Conservation (phyloP, 2,888 invertebrate species). For the Ornithoptera alexandrae region DNA sequence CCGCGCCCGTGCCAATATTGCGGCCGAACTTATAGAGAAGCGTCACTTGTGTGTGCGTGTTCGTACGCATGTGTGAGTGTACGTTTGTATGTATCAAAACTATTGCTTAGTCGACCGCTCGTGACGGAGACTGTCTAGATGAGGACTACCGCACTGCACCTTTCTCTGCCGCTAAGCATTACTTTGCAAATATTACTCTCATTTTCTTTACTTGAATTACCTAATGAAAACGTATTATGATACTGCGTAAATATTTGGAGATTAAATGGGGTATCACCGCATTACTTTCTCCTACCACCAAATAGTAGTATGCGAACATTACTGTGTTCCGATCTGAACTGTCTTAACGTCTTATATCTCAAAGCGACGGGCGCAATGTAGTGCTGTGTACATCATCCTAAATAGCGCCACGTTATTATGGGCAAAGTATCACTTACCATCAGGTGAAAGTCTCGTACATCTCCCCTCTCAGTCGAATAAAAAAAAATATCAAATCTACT, state of each 20-base stretch:
- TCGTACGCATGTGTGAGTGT: conserved; percentile 10
- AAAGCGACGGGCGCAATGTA: neutral
- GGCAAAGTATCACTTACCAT: no score
- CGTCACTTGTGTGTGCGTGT: neutral
- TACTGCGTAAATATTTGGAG: no score
- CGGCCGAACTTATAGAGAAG: conserved; percentile 35
- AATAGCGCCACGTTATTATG: no score
- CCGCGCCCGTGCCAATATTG: conserved; percentile 60
- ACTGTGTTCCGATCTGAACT: no score
- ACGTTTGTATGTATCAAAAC: conserved; percentile 1
- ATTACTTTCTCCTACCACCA: neutral
- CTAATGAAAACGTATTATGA: no score
- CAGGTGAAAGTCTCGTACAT: no score
- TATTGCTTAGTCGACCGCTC: neutral
- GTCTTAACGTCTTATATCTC: neutral
- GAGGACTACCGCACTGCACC: no score
- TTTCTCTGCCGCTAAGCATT: no score
- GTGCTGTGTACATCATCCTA: no score
- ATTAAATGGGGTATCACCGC: neutral
- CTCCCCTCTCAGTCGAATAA: no score
- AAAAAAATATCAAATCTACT: neutral
- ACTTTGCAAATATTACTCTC: no score
- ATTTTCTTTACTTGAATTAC: no score
- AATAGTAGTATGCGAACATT: neutral
- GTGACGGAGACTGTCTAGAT: neutral